Conservation (phyloP, 2,113 vertebrate genomes). For the Cheirogaleus medius region DNA sequence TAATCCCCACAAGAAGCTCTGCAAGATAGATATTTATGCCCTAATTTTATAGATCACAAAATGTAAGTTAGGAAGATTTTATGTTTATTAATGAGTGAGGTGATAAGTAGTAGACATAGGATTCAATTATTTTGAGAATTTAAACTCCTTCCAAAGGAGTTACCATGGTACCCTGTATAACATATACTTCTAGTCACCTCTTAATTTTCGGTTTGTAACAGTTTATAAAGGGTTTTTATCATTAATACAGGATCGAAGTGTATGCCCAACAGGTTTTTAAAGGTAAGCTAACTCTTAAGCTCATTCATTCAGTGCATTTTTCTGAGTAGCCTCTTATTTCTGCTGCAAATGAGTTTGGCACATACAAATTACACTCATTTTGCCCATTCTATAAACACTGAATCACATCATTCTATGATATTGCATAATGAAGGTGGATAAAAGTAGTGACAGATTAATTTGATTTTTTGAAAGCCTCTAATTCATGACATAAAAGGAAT, state of each 20-base stretch:
- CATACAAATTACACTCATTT: not conserved
- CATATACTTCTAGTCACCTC: not conserved
- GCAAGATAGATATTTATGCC: not conserved
- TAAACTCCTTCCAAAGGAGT: not conserved
- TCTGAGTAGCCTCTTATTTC: not conserved
- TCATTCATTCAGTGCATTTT: not conserved
- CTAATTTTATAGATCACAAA: constrained; percentile 1
- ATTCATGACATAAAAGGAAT: not conserved
- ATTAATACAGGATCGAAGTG: not conserved
- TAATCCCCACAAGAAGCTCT: not conserved
- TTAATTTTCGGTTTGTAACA: not conserved
- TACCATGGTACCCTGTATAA: not conserved
- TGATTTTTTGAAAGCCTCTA: not conserved
- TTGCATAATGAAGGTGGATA: not conserved
- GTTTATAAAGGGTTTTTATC: not conserved
- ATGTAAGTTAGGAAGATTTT: not conserved
- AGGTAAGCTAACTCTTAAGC: not conserved
- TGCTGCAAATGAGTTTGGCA: not conserved
- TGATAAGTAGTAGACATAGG: not conserved
- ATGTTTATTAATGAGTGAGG: not conserved
- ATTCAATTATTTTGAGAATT: constrained; percentile 1
- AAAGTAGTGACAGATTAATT: not conserved
- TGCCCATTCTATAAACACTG: not conserved
- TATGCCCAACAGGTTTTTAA: not conserved
- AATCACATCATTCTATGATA: not conserved